A percentile compares a stretch with the other conserved stretches of the same genome.
phyloP scores from a whole-genome alignment of 2,888 invertebrate species.

The Marronus borbonicus region DNA sequence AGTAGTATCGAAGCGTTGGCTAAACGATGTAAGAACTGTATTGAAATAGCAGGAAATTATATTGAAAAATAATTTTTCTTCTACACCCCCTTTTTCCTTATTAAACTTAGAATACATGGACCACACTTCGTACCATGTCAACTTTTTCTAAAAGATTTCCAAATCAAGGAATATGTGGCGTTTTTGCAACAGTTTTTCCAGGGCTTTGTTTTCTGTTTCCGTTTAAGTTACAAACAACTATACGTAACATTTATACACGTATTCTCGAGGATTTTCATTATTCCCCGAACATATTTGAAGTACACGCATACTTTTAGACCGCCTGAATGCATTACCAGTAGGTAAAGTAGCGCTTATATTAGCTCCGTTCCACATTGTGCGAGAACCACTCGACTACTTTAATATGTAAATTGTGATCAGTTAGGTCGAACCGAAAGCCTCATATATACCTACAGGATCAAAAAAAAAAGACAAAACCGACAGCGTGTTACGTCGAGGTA shows the following conservation, averaged over 20 bases:
- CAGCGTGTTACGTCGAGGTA: background rate
- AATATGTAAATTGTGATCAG: constrained; percentile 41
- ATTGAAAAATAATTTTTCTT: too few relatives aligned
- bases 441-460: too few relatives aligned
- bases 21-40: too few relatives aligned
- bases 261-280: constrained; percentile 6
- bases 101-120: too few relatives aligned
- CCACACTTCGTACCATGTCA: too few relatives aligned
- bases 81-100: too few relatives aligned
- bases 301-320: constrained; percentile 1
- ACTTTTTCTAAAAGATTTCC: too few relatives aligned
- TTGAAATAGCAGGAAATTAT: too few relatives aligned
- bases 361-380: constrained; percentile 5
- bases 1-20: too few relatives aligned
- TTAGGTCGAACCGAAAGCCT: constrained; percentile 9
- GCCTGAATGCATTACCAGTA: background rate
- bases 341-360: background rate
- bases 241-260: background rate
- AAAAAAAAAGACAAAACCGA: constrained; percentile 12
- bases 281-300: constrained; percentile 10
- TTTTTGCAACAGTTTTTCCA: background rate
- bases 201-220: background rate
- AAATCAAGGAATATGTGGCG: too few relatives aligned
- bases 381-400: constrained; percentile 17
- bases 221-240: background rate